Evolutionary conservation across 2,113 vertebrate species (phyloP).

Genomic region (Lepidothrix coronata): DNA sequence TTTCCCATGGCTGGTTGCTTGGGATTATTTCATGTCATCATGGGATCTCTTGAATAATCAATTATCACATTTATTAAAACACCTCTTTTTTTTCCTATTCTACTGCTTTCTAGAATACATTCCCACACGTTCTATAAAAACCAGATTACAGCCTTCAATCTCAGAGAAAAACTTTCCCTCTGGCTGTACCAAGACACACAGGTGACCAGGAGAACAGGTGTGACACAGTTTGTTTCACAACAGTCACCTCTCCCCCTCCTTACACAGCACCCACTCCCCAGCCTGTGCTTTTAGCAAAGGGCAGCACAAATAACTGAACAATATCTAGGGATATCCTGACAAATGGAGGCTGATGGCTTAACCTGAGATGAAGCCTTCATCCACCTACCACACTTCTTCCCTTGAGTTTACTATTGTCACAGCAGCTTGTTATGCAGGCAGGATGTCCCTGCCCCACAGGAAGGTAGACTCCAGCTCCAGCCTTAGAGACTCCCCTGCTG

Average conservation of each 20-base stretch:
- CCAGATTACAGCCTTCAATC: background rate
- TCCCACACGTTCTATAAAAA: background rate
- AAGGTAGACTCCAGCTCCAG: no score
- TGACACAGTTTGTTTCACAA: background rate
- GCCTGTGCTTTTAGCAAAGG: background rate
- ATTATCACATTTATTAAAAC: background rate
- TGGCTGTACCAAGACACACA: background rate
- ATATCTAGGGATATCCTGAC: background rate
- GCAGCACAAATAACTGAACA: background rate
- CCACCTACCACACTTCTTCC: background rate
- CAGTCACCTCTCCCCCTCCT: background rate
- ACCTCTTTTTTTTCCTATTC: accelerated
- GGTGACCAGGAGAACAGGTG: background rate
- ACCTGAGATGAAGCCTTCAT: background rate
- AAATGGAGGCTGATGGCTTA: background rate
- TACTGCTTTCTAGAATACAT: background rate
- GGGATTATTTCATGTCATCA: background rate
- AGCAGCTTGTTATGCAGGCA: background rate
- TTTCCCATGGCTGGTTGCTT: accelerated
- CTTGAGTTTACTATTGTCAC: background rate
- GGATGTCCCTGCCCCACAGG: background rate
- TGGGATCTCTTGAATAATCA: background rate
- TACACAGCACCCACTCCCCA: background rate
- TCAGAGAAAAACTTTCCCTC: background rate
- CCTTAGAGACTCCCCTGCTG: background rate